These are phyloP conservation scores for Cephalotes varians DNA, from an alignment of 2,888 invertebrate species.

Conservation along the genomic window DNA sequence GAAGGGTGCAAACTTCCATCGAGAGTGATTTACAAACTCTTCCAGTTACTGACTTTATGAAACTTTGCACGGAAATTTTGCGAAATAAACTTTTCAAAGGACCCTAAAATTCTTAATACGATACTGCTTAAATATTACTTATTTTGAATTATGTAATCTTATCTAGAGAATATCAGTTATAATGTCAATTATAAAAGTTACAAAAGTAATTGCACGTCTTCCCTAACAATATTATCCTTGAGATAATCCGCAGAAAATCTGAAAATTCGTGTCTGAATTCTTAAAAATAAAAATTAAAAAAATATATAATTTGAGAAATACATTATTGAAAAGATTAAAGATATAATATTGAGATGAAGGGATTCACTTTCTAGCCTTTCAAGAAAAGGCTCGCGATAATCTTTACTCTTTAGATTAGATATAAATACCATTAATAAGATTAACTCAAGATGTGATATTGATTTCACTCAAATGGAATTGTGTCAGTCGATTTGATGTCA, in stretches of 20 bases:
- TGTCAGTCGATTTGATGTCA: background rate
- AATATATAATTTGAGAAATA: background rate
- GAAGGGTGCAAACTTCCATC: slow-evolving; percentile 21
- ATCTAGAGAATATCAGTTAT: background rate
- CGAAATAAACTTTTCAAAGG: slow-evolving; percentile 2
- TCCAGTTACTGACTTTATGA: slow-evolving; percentile 9
- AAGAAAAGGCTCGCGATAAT: background rate
- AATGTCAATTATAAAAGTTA: background rate
- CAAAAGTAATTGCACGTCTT: background rate
- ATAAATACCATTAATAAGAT: slow-evolving; percentile 3
- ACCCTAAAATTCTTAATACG: slow-evolving; percentile 4
- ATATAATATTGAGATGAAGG: background rate
- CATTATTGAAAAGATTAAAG: background rate
- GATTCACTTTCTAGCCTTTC: background rate
- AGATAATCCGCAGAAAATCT: background rate
- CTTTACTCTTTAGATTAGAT: background rate
- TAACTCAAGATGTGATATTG: slow-evolving; percentile 8
- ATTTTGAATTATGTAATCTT: background rate
- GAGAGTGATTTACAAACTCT: slow-evolving; percentile 32
- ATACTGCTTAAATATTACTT: background rate
- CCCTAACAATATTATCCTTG: background rate
- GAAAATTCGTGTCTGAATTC: background rate
- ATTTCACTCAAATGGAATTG: background rate
- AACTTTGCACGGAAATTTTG: slow-evolving; percentile 41
- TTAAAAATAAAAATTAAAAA: background rate